Evolutionary conservation across 1,140 invertebrate genomes (phyloP).

Genomic region (Euura lappo): DNA sequence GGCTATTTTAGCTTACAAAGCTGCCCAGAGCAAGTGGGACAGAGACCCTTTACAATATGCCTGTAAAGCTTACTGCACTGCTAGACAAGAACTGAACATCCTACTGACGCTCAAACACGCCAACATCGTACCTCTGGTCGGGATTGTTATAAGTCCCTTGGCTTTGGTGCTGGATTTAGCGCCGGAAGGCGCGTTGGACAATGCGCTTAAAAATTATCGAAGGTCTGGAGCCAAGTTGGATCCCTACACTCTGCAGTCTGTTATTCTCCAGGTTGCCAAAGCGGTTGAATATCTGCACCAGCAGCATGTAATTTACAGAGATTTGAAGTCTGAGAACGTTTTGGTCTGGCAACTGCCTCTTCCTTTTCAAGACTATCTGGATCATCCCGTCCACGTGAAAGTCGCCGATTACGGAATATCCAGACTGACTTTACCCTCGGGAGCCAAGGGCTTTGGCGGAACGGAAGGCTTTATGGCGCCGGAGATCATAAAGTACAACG

Average conservation of each 20-base stretch:
- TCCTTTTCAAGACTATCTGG: slow-evolving; percentile 70
- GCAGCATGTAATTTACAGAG: slow-evolving; percentile 92
- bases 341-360: slow-evolving; percentile 93
- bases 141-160: slow-evolving; percentile 86
- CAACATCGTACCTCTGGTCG: slow-evolving; percentile 92
- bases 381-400: slow-evolving; percentile 83
- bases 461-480: slow-evolving; percentile 99
- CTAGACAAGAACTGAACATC: slow-evolving; percentile 92
- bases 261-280: slow-evolving; percentile 89
- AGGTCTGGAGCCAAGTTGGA: slow-evolving; percentile 82
- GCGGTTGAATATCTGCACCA: slow-evolving; percentile 96
- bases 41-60: slow-evolving; percentile 88
- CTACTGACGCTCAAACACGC: slow-evolving; percentile 84
- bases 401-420: slow-evolving; percentile 97
- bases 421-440: slow-evolving; percentile 83
- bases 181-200: slow-evolving; percentile 88
- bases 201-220: slow-evolving; percentile 80
- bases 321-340: slow-evolving; percentile 98
- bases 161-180: slow-evolving; percentile 91
- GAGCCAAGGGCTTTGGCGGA: slow-evolving; percentile 97
- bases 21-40: slow-evolving; percentile 88
- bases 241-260: slow-evolving; percentile 80
- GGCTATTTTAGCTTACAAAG: slow-evolving; percentile 82
- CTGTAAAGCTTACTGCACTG: slow-evolving; percentile 94
- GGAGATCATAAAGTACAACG: slow-evolving; percentile 97